A percentile compares a stretch with the other conserved stretches of the same genome.
phyloP scores from a whole-genome alignment of 1,140 invertebrate genomes.

The Cephus cinctus region DNA sequence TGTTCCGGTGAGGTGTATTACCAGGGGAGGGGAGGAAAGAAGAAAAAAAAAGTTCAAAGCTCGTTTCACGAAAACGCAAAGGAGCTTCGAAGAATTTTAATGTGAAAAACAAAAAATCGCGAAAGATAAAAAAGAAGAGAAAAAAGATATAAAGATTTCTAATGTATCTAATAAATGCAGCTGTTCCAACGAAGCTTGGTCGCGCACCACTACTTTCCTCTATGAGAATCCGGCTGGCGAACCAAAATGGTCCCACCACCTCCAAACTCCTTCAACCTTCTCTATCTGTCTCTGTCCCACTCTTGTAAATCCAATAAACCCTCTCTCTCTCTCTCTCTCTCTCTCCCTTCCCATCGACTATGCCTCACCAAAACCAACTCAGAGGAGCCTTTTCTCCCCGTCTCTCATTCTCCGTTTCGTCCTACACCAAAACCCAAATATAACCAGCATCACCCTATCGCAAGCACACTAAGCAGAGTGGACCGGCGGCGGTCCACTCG shows the following conservation, averaged over 20 bases:
- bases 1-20: too few species aligned
- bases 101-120: neutral
- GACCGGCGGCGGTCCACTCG: conserved; percentile 21
- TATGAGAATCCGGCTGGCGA: conserved; percentile 22
- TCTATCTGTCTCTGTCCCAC: conserved; percentile 8
- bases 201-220: conserved; percentile 34
- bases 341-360: conserved; percentile 4
- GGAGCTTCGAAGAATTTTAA: neutral
- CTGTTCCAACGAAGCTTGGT: conserved; percentile 30
- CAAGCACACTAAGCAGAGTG: conserved; percentile 21
- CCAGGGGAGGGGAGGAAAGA: conserved; percentile 14
- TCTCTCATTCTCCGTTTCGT: conserved; percentile 9
- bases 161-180: conserved; percentile 21
- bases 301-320: neutral
- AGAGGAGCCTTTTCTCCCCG: conserved; percentile 1
- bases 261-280: conserved; percentile 11
- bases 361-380: neutral
- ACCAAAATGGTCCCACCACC: conserved; percentile 15
- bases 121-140: conserved; percentile 9
- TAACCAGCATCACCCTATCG: conserved; percentile 37
- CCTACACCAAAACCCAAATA: conserved; percentile 42
- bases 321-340: conserved; percentile 4
- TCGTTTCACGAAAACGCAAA: neutral
- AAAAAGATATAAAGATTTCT: conserved; percentile 9
- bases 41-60: conserved; percentile 12